Conservation (phyloP, 2,113 vertebrate species). For the Synodontis membranacea region DNA sequence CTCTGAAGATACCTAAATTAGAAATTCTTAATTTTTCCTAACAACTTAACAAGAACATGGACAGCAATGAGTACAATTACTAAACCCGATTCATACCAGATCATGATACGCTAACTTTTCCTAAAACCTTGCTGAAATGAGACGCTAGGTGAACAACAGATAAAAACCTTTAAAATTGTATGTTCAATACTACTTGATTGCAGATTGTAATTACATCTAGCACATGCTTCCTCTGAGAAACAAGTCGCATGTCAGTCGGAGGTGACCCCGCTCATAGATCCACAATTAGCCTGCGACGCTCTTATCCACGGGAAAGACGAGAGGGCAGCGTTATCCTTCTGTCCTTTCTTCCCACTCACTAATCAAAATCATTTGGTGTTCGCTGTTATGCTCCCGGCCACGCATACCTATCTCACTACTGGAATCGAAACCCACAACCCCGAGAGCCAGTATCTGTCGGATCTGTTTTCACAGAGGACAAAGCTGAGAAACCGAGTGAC, state of each 20-base stretch:
- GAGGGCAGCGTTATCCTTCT: not conserved
- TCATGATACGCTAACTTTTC: not conserved
- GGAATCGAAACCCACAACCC: not conserved
- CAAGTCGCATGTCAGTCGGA: not conserved
- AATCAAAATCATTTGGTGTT: not conserved
- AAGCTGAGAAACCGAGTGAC: not conserved
- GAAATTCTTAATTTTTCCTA: not conserved
- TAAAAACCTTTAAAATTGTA: not conserved
- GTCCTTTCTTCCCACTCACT: not conserved
- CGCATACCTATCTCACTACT: not conserved
- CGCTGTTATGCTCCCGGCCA: not conserved
- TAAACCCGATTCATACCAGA: not conserved
- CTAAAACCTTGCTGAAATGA: not conserved
- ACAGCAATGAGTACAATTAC: not conserved
- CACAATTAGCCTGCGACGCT: not conserved
- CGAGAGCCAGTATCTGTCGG: not conserved
- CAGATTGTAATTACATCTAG: not conserved
- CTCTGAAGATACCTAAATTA: no score
- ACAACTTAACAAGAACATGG: not conserved
- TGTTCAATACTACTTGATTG: not conserved
- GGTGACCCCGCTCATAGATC: not conserved
- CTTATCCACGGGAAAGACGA: not conserved
- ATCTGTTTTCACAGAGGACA: not conserved
- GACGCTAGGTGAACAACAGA: not conserved
- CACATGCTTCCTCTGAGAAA: not conserved